Conservation (phyloP, 1,140 invertebrate species). For the Bombus polaris region DNA sequence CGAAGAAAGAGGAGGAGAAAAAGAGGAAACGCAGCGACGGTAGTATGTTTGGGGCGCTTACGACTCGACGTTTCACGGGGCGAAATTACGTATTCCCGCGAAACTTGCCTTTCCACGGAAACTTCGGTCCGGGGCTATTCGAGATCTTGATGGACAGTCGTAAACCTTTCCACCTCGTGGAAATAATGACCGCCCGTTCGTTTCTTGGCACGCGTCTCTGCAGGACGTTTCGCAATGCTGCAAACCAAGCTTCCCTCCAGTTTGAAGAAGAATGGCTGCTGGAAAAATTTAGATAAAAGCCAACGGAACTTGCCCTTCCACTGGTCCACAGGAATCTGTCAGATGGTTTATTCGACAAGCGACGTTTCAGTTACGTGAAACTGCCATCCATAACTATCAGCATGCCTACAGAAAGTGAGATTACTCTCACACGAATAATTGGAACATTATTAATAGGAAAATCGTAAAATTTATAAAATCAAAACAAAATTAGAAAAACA, state of each 20-base stretch:
- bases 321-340: background rate
- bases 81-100: slow-evolving; percentile 60
- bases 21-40: background rate
- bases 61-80: background rate
- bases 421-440: no score
- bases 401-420: no score
- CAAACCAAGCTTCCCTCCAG: no score
- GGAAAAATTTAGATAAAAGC: slow-evolving; percentile 12
- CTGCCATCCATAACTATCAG: no score
- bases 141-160: slow-evolving; percentile 64
- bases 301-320: no score
- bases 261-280: background rate
- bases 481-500: no score
- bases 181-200: slow-evolving; percentile 52
- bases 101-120: slow-evolving; percentile 53
- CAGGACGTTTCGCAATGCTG: background rate
- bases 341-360: background rate
- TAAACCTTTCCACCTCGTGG: slow-evolving; percentile 55
- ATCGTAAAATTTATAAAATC: background rate
- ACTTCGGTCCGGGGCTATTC: slow-evolving; percentile 53
- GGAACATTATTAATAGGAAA: background rate
- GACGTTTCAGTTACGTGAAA: no score
- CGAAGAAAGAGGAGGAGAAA: background rate
- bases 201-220: slow-evolving; percentile 3
- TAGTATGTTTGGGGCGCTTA: background rate